Evolutionary conservation across 2,113 vertebrate species (phyloP).

Genomic region (Corythoichthys haematopterus): DNA sequence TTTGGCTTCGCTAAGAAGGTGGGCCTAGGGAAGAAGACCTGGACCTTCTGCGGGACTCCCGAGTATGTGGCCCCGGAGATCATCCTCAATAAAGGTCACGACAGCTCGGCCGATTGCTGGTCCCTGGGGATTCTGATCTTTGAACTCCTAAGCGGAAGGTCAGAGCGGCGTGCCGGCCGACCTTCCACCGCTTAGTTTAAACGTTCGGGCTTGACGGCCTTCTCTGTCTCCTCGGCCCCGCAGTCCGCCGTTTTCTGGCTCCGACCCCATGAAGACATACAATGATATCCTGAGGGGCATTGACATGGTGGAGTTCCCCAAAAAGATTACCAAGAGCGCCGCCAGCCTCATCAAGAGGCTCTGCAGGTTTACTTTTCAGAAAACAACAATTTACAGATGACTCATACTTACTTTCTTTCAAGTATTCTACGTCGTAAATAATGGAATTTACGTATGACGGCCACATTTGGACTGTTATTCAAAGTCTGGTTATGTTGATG

Average conservation of each 20-base stretch:
- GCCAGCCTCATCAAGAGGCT: conserved; percentile 94
- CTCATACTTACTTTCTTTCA: too few species aligned
- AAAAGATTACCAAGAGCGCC: conserved; percentile 95
- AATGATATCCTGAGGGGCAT: conserved; percentile 94
- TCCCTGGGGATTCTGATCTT: conserved; percentile 69
- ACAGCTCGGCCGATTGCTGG: conserved; percentile 70
- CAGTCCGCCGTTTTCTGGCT: conserved; percentile 92
- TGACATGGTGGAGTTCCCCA: conserved; percentile 96
- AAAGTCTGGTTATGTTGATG: too few species aligned
- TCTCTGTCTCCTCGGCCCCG: neutral
- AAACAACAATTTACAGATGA: too few species aligned
- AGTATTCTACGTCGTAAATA: too few species aligned
- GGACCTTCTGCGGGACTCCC: conserved; percentile 72
- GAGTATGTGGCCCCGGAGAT: conserved; percentile 72
- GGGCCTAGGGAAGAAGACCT: conserved; percentile 70
- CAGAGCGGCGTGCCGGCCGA: too few species aligned
- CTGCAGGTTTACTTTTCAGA: conserved; percentile 77
- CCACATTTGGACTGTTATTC: too few species aligned
- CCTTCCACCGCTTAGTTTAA: too few species aligned
- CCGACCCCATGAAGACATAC: conserved; percentile 95
- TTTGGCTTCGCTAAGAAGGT: conserved; percentile 73
- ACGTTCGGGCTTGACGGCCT: too few species aligned
- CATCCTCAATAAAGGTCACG: conserved; percentile 71
- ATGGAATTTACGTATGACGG: too few species aligned
- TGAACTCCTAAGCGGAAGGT: conserved; percentile 70